A percentile compares a stretch with the other conserved stretches of the same genome.
Evolutionary conservation across 2,797 vertebrate species (phyloP).

Genomic region (Pteronotus mesoamericanus): DNA sequence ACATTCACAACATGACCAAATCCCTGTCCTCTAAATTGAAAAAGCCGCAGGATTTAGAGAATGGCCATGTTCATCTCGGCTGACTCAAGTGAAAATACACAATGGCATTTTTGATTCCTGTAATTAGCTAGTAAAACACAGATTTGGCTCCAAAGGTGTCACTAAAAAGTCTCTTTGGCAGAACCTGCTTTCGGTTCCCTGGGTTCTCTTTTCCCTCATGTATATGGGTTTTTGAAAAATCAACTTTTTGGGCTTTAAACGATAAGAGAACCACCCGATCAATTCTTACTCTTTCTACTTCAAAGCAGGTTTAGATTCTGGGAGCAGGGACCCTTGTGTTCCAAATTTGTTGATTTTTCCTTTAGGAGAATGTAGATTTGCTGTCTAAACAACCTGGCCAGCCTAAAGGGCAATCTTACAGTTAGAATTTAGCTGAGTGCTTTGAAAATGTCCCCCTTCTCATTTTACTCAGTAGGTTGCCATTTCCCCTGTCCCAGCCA

Average conservation of each 20-base stretch:
- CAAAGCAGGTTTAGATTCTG: not conserved
- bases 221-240: not conserved
- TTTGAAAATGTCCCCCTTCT: constrained; percentile 29
- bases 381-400: constrained; percentile 10
- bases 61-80: not conserved
- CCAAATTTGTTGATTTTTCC: constrained; percentile 19
- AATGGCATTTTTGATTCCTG: not conserved
- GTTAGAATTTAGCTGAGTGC: not conserved
- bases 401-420: not conserved
- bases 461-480: not conserved
- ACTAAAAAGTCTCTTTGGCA: not conserved
- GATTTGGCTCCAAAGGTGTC: not conserved
- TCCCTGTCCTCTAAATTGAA: not conserved
- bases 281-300: not conserved
- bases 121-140: not conserved
- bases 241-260: not conserved
- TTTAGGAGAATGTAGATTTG: constrained; percentile 30
- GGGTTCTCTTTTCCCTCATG: not conserved
- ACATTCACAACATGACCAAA: not conserved
- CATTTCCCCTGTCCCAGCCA: not conserved
- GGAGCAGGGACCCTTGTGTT: not conserved
- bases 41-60: not conserved
- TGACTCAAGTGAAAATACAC: not conserved
- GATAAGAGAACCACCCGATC: not conserved
- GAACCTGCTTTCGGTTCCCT: not conserved